Base-by-base conservation (phyloP, 1,140 invertebrate genomes). In the Panagrolaimus sp. region DNA sequence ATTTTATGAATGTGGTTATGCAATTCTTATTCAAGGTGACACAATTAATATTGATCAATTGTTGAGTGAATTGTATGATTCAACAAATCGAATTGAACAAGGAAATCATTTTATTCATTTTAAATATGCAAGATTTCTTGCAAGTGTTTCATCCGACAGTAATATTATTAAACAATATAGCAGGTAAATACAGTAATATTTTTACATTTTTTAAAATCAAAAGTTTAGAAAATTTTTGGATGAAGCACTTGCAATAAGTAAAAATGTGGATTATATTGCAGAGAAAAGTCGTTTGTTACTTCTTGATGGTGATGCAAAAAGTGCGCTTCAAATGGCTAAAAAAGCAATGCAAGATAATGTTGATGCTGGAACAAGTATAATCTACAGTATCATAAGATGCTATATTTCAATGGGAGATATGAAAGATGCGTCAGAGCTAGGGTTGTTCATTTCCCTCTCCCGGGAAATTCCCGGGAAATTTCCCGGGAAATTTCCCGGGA, bases 311-410 rank as follows among this genome's bases (percentile, higher is more conserved):
- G 62, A 76, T 38, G 28, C 43, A 28, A 43, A 66, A 45, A 43
- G 70, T 48, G 75, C 77, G 6, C 7, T 73, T 24, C 72, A 79
- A 64, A 52, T 72, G 43, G 77, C 75, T 17, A 67, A 72, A 26
- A 48, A 43, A 21, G 77, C 73, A 15, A 65, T 77, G 7, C 66
- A 77, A 65, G 38, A 17, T n/a, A 46, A 65, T 28, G 44, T 21
- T 6, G 47, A 64, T 17, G 28, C 67, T 7, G 26, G 26, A 7
- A 67, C 65, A 15, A 44, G 48, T 26, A 66, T 67, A 1, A 67
- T 47, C n/a, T 68, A 28, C 38, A 77, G 69, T 47, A n/a, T 77
- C 46, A 69, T 78, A 63, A 70, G 73, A 8, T 70, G 65, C 26
- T 73, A 79, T 38, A 28, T 77, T 14, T 73, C 70, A 64, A 45